A percentile compares a stretch with the other conserved stretches of the same genome.
phyloP scores from a whole-genome alignment of 2,113 vertebrate genomes.

The Zosterops hypoxanthus region DNA sequence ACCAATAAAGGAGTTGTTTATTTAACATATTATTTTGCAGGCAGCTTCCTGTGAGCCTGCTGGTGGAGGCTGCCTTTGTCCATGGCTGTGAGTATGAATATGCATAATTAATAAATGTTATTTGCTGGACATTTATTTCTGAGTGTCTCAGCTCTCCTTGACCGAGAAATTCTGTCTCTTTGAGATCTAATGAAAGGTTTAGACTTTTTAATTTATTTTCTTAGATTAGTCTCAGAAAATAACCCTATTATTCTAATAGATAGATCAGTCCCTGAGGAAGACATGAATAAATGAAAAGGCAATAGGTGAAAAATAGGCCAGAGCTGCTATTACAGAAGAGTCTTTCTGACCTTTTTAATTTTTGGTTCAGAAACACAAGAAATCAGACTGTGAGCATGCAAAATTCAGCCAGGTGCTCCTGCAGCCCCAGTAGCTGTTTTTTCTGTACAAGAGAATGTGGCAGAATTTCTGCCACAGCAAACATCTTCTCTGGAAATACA shows the following conservation, averaged over 20 bases:
- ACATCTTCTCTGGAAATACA: neutral
- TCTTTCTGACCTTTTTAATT: neutral
- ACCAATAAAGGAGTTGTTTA: slow-evolving; percentile 14
- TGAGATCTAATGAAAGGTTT: neutral
- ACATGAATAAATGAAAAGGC: slow-evolving; percentile 45
- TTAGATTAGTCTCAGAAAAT: slow-evolving; percentile 49
- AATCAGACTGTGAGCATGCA: no score
- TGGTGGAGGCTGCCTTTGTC: neutral
- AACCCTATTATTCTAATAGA: slow-evolving; percentile 55
- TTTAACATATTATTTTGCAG: neutral
- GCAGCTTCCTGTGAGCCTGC: neutral
- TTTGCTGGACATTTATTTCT: slow-evolving; percentile 3
- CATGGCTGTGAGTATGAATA: neutral
- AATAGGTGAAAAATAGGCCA: slow-evolving; percentile 58
- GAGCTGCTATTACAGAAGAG: neutral
- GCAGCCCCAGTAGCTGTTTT: no score
- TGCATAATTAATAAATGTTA: slow-evolving; percentile 30
- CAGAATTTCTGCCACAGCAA: neutral
- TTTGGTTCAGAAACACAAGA: no score
- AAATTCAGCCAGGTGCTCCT: no score
- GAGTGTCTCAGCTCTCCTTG: slow-evolving; percentile 46
- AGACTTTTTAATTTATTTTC: no score
- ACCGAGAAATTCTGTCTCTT: slow-evolving; percentile 51
- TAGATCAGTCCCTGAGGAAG: slow-evolving; percentile 49
- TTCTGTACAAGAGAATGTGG: no score